Conservation (phyloP, 2,113 vertebrate genomes). For the Ginglymostoma cirratum region DNA sequence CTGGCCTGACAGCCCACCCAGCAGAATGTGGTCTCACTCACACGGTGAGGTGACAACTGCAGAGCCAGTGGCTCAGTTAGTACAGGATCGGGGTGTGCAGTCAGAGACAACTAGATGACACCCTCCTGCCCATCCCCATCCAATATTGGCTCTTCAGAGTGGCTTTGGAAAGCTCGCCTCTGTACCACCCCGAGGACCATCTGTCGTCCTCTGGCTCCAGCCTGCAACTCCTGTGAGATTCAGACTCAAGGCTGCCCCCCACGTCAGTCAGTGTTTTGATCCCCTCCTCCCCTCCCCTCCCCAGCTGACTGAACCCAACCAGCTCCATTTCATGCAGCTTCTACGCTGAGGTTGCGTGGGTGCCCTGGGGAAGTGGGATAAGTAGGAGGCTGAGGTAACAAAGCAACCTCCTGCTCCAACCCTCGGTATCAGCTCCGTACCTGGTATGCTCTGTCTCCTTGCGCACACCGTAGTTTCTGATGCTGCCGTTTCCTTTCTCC, state of each 20-base stretch:
- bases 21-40: neutral
- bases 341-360: neutral
- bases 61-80: neutral
- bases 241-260: neutral
- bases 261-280: neutral
- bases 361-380: neutral
- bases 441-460: slow-evolving; percentile 85
- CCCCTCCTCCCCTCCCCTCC: neutral
- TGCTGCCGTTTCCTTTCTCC: slow-evolving; percentile 67
- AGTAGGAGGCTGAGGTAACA: neutral
- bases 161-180: neutral
- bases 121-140: neutral
- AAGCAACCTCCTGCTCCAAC: neutral
- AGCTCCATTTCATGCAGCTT: neutral
- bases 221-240: neutral
- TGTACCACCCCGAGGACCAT: neutral
- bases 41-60: neutral
- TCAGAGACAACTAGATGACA: neutral
- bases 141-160: neutral
- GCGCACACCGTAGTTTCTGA: slow-evolving; percentile 62
- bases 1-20: neutral
- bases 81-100: neutral
- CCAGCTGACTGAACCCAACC: neutral
- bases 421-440: slow-evolving; percentile 51
- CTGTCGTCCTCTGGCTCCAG: neutral